Conservation (phyloP, 2,888 invertebrate species). For the Julus scandinavius region DNA sequence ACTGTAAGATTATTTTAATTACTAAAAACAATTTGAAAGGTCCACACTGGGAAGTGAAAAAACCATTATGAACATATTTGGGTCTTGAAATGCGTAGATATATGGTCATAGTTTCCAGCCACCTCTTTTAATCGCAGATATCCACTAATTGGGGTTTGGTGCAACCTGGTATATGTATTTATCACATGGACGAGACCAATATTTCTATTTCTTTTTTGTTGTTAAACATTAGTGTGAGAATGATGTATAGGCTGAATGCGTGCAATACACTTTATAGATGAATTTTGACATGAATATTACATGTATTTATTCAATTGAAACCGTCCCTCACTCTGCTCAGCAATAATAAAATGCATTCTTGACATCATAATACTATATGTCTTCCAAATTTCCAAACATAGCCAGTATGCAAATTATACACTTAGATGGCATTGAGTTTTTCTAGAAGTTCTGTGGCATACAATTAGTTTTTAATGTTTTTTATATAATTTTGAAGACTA, state of each 20-base stretch:
- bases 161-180: background rate
- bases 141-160: background rate
- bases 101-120: background rate
- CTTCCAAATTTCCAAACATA: background rate
- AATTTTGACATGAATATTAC: background rate
- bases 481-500: background rate
- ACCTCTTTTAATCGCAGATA: background rate
- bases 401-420: background rate
- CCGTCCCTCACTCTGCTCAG: background rate
- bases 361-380: background rate
- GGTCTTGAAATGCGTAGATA: too few species aligned
- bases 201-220: background rate
- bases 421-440: background rate
- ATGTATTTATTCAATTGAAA: background rate
- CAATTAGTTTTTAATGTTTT: background rate
- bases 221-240: background rate
- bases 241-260: background rate
- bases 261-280: background rate
- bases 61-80: too few species aligned
- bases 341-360: background rate
- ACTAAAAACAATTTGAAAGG: too few species aligned
- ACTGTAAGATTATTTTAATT: too few species aligned
- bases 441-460: background rate
- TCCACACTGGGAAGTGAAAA: too few species aligned
- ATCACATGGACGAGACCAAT: background rate